Evolutionary conservation across 1,140 invertebrate genomes (phyloP), one percentile per base, ranked within the genome.

Genomic region (Aphis gossypii): DNA sequence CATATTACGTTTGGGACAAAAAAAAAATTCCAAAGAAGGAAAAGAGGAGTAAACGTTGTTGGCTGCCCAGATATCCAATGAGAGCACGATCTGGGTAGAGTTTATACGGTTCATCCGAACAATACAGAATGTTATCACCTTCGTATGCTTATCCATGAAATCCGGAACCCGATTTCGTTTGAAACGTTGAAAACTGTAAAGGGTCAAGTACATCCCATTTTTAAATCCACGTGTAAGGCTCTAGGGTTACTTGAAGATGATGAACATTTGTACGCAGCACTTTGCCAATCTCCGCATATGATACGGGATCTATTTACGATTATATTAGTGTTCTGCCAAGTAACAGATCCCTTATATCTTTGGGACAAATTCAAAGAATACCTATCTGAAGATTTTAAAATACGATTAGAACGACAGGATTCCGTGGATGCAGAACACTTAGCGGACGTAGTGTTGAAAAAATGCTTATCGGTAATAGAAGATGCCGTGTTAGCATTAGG

Each of bases 141-240:
- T 84, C 90, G 41, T 90, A 88, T 51, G 92, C 94, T 87, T 83
- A 94, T 94, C 94, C 87, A 94, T 95, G 95, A 95, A 93, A 86
- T 92, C 93, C 94, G 92, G 94, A 95, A 95, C 51, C 95, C 95
- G 30, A 95, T 92, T 86, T 95, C 93, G 88, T 96, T 95, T 95
- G 94, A 94, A 93, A 92, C 94, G 94, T 94, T 96, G n/a, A 95
- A 94, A 94, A 95, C 94, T 54, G 94, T 95, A 48, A 51, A 95
- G 93, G 95, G 94, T 46, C 35, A 93, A 25, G 41, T 94, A 82
- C 94, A 94, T 94, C 21, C 41, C n/a, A 95, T 95, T 35, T 95
- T 94, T 94, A 90, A 95, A 94, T 94, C 94, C 18, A 21, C 38
- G 9, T 88, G 93, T 21, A 0, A 38, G 60, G 82, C 44, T 46